Evolutionary conservation across 2,797 vertebrate genomes (phyloP).

Genomic region (Perodicticus potto): DNA sequence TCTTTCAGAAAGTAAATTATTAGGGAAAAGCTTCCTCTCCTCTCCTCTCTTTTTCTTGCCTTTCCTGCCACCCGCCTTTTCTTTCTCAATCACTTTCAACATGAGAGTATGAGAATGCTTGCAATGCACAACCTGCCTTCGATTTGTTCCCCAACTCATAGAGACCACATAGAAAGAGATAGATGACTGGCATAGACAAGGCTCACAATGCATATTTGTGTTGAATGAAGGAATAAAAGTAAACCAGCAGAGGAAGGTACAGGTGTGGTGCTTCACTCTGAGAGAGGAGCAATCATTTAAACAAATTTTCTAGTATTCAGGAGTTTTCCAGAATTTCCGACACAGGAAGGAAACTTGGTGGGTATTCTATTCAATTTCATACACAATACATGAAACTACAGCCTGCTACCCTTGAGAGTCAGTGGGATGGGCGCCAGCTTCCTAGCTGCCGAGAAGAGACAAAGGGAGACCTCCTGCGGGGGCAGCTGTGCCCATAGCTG

Average conservation of each 20-base stretch:
- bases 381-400: neutral
- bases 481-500: neutral
- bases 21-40: neutral
- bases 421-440: neutral
- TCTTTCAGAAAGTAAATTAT: neutral
- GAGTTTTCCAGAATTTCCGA: neutral
- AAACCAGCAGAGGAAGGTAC: neutral
- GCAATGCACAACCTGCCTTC: neutral
- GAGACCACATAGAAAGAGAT: neutral
- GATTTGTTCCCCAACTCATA: neutral
- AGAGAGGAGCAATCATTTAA: neutral
- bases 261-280: neutral
- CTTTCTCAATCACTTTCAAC: neutral
- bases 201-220: neutral
- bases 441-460: neutral
- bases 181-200: neutral
- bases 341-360: neutral
- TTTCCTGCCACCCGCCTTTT: neutral
- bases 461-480: rapidly evolving
- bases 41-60: rapidly evolving
- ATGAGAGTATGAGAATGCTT: neutral
- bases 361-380: neutral
- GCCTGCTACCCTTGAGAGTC: neutral
- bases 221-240: neutral
- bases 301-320: neutral